These are phyloP conservation scores for Bugula neritina DNA, from an alignment of 2,888 invertebrate species.

Conservation along the genomic window DNA sequence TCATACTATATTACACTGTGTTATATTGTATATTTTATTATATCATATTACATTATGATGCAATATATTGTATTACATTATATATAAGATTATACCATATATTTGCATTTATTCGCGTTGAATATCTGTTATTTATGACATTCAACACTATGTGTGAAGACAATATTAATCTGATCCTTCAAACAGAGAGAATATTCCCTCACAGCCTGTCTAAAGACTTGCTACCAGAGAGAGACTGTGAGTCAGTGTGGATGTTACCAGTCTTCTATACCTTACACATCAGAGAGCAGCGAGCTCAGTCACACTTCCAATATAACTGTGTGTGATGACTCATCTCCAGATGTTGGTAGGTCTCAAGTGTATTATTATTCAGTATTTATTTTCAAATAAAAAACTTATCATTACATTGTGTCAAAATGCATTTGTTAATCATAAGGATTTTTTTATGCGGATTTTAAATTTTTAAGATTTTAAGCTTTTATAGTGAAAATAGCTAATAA, in stretches of 20 bases:
- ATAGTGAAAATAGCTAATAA: too few species aligned
- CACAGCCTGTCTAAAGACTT: constrained; percentile 17
- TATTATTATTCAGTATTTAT: too few species aligned
- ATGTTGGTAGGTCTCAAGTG: neutral
- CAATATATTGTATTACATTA: neutral
- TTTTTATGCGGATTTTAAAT: too few species aligned
- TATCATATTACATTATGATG: too few species aligned
- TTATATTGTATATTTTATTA: too few species aligned
- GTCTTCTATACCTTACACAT: neutral
- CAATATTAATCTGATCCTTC: neutral
- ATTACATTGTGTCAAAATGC: too few species aligned
- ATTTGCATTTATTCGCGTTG: neutral
- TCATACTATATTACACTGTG: too few species aligned
- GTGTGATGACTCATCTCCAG: neutral
- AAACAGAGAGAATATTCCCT: neutral
- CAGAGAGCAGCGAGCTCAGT: neutral
- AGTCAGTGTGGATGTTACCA: neutral
- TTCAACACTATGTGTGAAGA: neutral
- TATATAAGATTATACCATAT: neutral
- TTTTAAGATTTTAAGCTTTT: too few species aligned
- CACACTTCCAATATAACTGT: neutral
- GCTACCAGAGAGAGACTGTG: neutral
- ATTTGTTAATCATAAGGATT: too few species aligned
- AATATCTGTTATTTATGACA: neutral
- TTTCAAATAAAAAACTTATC: too few species aligned